Evolutionary conservation across 1,140 invertebrate genomes (phyloP).

Genomic region (Aphaenogaster floridana): DNA sequence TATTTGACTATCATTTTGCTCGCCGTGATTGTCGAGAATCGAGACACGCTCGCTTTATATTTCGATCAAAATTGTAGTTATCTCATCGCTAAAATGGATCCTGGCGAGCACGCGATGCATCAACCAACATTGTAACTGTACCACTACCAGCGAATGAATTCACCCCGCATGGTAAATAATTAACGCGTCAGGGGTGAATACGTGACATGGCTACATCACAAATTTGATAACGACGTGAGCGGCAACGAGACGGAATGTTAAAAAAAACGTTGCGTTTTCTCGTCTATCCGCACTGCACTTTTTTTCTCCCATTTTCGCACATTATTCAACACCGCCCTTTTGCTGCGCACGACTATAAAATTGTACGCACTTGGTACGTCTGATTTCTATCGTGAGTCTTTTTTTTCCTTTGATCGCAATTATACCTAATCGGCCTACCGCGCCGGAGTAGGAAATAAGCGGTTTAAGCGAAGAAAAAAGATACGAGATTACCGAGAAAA

Average conservation of each 20-base stretch:
- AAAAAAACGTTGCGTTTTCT: slow-evolving; percentile 19
- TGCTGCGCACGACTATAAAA: neutral
- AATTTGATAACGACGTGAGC: slow-evolving; percentile 38
- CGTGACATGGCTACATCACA: slow-evolving; percentile 38
- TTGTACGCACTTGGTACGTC: neutral
- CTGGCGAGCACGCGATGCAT: slow-evolving; percentile 20
- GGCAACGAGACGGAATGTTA: slow-evolving; percentile 32
- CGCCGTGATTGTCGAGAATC: neutral
- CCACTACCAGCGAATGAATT: slow-evolving; percentile 23
- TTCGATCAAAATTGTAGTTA: slow-evolving; percentile 1
- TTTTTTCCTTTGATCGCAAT: slow-evolving; percentile 70
- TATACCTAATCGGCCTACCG: slow-evolving; percentile 71
- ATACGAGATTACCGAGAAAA: slow-evolving; percentile 65
- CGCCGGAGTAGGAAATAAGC: slow-evolving; percentile 67
- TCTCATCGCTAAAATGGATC: slow-evolving; percentile 8
- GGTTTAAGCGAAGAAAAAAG: slow-evolving; percentile 65
- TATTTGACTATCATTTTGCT: neutral
- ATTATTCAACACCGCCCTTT: neutral
- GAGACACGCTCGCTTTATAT: slow-evolving; percentile 17
- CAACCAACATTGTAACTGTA: neutral
- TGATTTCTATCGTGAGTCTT: neutral
- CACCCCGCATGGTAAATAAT: slow-evolving; percentile 60
- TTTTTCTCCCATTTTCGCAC: neutral
- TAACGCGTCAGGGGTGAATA: slow-evolving; percentile 57
- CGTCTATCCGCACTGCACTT: neutral